Conservation (phyloP, 2,888 invertebrate species). For the Drosophila tanythrix region DNA sequence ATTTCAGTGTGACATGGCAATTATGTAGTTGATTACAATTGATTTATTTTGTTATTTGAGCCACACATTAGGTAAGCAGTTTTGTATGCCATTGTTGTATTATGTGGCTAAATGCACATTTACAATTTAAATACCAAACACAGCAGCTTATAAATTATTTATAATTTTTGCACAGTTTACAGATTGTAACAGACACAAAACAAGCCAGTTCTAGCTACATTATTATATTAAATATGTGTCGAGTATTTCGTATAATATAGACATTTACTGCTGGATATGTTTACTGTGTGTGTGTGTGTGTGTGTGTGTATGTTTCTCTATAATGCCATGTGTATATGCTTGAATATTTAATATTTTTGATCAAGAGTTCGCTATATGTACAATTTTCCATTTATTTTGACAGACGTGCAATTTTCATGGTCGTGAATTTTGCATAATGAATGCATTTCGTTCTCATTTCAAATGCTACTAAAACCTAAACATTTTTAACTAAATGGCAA, state of each 20-base stretch:
- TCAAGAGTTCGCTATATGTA: conserved; percentile 41
- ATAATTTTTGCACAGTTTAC: conserved; percentile 20
- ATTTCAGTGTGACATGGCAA: conserved; percentile 4
- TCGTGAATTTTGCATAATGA: conserved; percentile 24
- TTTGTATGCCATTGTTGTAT: conserved; percentile 3
- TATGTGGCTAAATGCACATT: conserved; percentile 9
- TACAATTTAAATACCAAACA: conserved; percentile 15
- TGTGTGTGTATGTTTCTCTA: conserved; percentile 11
- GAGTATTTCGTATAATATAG: conserved; percentile 48
- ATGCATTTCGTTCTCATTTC: conserved; percentile 35
- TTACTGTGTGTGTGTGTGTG: conserved; percentile 19
- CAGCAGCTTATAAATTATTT: conserved; percentile 28
- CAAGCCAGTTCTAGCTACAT: conserved; percentile 44
- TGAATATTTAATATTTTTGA: conserved; percentile 27
- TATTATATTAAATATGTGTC: conserved; percentile 25
- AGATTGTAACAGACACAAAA: conserved; percentile 36
- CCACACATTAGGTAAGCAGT: conserved; percentile 13
- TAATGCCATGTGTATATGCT: conserved; percentile 6
- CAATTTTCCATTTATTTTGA: conserved; percentile 38
- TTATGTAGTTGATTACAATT: conserved; percentile 23
- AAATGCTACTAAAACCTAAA: conserved; percentile 31
- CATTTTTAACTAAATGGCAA: conserved; percentile 64
- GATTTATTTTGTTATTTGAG: conserved; percentile 39
- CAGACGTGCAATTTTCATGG: conserved; percentile 11
- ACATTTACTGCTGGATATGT: conserved; percentile 60